Base-by-base conservation (phyloP, 2,113 vertebrate genomes). In the Reinhardtius hippoglossoides region DNA sequence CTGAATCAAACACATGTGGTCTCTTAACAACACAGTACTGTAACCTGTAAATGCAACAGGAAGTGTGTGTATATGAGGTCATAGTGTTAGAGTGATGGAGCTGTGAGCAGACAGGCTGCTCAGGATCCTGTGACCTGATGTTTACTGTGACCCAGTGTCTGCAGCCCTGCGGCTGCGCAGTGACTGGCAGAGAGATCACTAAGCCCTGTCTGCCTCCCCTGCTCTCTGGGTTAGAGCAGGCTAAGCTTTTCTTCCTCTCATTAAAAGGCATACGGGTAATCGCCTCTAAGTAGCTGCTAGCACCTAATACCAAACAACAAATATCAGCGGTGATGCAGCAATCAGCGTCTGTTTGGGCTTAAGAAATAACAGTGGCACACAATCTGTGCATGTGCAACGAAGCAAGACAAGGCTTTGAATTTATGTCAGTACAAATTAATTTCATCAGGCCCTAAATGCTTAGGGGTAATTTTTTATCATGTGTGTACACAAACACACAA, bases 211-310 rank as follows among this genome's bases (percentile, higher is more conserved):
- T 83, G 79, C 65, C 66, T 79, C 77, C 9, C 50, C 21, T 14
- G 42, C 80, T 84, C 83, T 88, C 87, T 66, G 81, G 88, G 91
- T 91, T 88, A 90, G 57, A 67, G 80, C 68, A 68, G 60, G 72
- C 75, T 90, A 89, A 92, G 83, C 87, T 70, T 74, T 71, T 87
- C 89, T 88, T 91, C 89, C 84, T 87, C 87, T 89, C 83, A 89
- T 90, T 94, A 91, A 92, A 90, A 89, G 86, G 82, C 81, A 80
- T 74, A 80, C 85, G 60, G 82, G 70, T 92, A 91, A 92, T 92
- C 89, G 54, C 55, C 62, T 82, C 71, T 87, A 88, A 92, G 90
- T 82, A 85, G 90, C 74, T 83, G 78, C 85, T 83, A 60, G 82
- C 54, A 66, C 70, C 78, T 85, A 85, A 89, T 77, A 81, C 87